phyloP scores from a whole-genome alignment of 2,797 vertebrate genomes.

The Eulemur rubriventer region DNA sequence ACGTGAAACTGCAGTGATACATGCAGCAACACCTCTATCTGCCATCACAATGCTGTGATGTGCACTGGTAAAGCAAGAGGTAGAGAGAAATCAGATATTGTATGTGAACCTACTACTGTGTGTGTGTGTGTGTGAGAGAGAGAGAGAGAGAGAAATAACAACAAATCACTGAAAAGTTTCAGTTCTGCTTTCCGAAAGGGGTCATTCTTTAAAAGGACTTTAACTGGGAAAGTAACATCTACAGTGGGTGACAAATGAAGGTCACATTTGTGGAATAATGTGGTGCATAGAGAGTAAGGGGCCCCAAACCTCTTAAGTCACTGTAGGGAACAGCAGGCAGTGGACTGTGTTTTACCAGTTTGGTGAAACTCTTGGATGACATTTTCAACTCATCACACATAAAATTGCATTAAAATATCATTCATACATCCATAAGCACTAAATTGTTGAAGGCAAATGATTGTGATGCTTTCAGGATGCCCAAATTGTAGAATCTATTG shows the following conservation, averaged over 20 bases:
- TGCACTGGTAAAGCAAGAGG: not conserved
- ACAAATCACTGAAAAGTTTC: not conserved
- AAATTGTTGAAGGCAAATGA: not conserved
- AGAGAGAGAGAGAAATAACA: not conserved
- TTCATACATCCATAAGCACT: rapidly evolving
- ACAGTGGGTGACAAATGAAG: not conserved
- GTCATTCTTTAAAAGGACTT: not conserved
- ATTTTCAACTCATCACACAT: not conserved
- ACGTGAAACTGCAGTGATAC: rapidly evolving
- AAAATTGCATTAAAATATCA: not conserved
- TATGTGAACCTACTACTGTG: too few species aligned
- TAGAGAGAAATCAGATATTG: not conserved
- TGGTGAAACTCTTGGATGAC: not conserved
- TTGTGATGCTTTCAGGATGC: not conserved
- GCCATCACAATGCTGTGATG: not conserved
- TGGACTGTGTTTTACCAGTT: rapidly evolving
- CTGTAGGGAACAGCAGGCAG: rapidly evolving
- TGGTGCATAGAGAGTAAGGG: not conserved
- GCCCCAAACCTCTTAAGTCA: too few species aligned
- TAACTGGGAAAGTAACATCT: not conserved
- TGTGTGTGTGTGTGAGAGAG: not conserved
- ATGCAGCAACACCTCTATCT: too few species aligned
- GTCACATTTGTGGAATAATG: too few species aligned
- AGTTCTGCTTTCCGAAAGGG: not conserved
- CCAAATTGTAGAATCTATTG: too few species aligned